Evolutionary conservation across 2,797 vertebrate genomes (phyloP).

Genomic region (Cirrhinus mrigala): DNA sequence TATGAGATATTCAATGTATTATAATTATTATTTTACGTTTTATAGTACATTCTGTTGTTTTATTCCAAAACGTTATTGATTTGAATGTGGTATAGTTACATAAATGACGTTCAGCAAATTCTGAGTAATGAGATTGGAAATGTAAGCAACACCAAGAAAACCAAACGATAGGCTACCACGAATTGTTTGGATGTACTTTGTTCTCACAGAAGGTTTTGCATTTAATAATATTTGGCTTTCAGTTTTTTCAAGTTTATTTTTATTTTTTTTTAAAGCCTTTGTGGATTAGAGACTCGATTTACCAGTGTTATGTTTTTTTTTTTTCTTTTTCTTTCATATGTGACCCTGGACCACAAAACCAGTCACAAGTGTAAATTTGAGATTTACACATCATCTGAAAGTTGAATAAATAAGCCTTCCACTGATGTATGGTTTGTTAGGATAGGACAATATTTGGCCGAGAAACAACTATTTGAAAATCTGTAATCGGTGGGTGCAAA

Average conservation of each 20-base stretch:
- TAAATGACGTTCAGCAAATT: conserved; percentile 4
- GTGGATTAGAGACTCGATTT: background rate
- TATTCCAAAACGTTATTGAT: background rate
- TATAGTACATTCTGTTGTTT: background rate
- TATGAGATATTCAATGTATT: background rate
- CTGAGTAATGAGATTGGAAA: conserved; percentile 19
- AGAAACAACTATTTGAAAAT: too few relatives aligned
- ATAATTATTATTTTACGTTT: background rate
- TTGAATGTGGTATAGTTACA: background rate
- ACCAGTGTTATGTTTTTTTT: background rate
- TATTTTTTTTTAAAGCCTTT: too few relatives aligned
- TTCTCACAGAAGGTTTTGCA: background rate
- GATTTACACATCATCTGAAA: too few relatives aligned
- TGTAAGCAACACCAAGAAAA: conserved; percentile 20
- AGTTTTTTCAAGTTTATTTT: background rate
- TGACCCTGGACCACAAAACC: too few relatives aligned
- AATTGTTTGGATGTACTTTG: conserved; percentile 32
- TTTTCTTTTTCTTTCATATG: background rate
- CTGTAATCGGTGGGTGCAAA: too few relatives aligned
- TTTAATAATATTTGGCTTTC: background rate
- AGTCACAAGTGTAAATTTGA: too few relatives aligned
- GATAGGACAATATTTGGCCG: too few relatives aligned
- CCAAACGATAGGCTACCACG: conserved; percentile 1
- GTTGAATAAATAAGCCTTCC: too few relatives aligned
- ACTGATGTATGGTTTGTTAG: too few relatives aligned